phyloP scores from a whole-genome alignment of 2,797 vertebrate genomes.

The Phataginus tricuspis region DNA sequence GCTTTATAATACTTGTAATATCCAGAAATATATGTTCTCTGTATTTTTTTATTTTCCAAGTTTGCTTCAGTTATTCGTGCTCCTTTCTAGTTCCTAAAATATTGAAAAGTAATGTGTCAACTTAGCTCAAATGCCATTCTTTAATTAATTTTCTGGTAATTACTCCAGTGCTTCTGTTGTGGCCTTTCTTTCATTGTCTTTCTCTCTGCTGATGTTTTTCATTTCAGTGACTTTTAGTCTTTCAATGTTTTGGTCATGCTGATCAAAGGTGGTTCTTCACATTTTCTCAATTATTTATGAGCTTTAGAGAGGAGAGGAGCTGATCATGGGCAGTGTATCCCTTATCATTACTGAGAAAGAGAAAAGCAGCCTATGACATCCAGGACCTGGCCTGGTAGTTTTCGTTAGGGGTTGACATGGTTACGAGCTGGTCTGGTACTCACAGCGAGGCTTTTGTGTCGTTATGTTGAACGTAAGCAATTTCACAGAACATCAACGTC shows the following conservation, averaged over 20 bases:
- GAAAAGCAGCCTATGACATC: background rate
- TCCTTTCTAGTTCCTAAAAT: background rate
- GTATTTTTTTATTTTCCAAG: background rate
- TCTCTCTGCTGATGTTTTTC: background rate
- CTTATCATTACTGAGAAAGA: background rate
- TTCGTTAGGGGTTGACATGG: fast-evolving
- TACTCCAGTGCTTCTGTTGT: background rate
- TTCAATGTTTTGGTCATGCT: background rate
- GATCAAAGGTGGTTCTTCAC: background rate
- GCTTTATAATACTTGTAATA: background rate
- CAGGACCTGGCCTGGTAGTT: background rate
- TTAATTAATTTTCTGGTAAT: background rate
- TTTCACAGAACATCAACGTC: background rate
- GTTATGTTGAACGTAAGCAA: background rate
- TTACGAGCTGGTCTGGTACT: background rate
- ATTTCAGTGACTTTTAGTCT: background rate
- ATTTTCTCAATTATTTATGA: background rate
- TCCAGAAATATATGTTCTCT: background rate
- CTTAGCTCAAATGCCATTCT: background rate
- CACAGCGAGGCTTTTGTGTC: background rate
- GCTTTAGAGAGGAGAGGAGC: background rate
- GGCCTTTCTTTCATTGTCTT: background rate
- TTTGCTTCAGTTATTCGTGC: background rate
- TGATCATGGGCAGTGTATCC: background rate
- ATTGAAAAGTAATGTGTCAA: background rate